These are phyloP conservation scores for Heptranchias perlo DNA, from an alignment of 2,113 vertebrate species.

Conservation along the genomic window DNA sequence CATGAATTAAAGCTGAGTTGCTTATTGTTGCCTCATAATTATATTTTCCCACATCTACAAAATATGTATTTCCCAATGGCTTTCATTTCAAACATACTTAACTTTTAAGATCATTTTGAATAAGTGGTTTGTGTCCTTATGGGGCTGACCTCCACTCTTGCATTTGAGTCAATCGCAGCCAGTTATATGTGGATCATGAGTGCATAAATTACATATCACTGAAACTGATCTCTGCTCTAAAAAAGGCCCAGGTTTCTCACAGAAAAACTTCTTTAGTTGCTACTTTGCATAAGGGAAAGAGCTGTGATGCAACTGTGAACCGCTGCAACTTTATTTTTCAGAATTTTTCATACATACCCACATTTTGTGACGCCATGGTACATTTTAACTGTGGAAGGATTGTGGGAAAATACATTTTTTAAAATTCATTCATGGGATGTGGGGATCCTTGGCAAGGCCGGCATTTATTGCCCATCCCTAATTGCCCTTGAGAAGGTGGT, in stretches of 20 bases:
- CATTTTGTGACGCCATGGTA: neutral
- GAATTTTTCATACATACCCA: neutral
- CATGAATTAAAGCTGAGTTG: neutral
- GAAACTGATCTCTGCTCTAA: neutral
- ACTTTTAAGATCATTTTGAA: neutral
- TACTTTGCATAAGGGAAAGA: neutral
- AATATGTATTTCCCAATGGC: neutral
- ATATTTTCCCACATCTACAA: conserved; percentile 12
- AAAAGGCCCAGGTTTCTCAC: neutral
- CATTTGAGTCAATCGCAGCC: neutral
- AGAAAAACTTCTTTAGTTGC: neutral
- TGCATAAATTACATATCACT: neutral
- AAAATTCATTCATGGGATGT: no score
- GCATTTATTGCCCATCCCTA: no score
- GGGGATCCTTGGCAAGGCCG: no score
- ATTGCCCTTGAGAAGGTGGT: no score
- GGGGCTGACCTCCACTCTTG: neutral
- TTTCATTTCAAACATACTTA: neutral
- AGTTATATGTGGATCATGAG: neutral
- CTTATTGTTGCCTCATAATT: neutral
- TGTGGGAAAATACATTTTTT: neutral
- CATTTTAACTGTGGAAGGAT: neutral
- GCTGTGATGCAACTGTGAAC: neutral
- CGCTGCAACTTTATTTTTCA: neutral
- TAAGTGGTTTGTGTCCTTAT: neutral